A percentile compares a stretch with the other conserved stretches of the same genome.
Evolutionary conservation across 2,888 invertebrate genomes (phyloP).

Genomic region (Archips crataeganus): DNA sequence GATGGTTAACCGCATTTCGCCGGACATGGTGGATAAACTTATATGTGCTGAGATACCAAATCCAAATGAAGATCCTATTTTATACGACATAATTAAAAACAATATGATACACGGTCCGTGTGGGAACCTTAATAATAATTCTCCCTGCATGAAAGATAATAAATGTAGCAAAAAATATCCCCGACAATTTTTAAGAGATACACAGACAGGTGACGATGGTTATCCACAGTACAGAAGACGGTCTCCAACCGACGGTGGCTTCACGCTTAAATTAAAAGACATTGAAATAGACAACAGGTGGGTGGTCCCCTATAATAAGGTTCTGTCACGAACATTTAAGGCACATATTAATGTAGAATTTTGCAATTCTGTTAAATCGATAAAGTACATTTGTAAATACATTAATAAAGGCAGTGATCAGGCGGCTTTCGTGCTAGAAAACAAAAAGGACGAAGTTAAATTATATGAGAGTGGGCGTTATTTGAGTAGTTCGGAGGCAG

Average conservation of each 20-base stretch:
- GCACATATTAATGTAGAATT: slow-evolving; percentile 62
- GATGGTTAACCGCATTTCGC: neutral
- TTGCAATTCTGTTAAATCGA: slow-evolving; percentile 1
- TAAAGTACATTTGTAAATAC: slow-evolving; percentile 16
- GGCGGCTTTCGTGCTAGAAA: no score
- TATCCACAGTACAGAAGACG: slow-evolving; percentile 7
- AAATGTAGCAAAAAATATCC: slow-evolving; percentile 5
- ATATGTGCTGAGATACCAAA: neutral
- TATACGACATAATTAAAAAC: neutral
- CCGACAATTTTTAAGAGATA: neutral
- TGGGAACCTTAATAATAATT: slow-evolving; percentile 10
- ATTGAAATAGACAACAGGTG: slow-evolving; percentile 50
- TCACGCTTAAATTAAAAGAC: neutral
- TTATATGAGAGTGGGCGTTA: no score
- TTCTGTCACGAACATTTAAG: slow-evolving; percentile 48
- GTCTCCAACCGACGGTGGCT: neutral
- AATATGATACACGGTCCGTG: slow-evolving; percentile 26
- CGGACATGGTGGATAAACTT: neutral
- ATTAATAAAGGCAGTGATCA: slow-evolving; percentile 36
- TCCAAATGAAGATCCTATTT: neutral
- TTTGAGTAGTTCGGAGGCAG: no score
- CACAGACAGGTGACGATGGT: slow-evolving; percentile 5
- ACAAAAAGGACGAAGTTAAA: no score
- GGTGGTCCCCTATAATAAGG: slow-evolving; percentile 60
- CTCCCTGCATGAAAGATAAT: slow-evolving; percentile 11